Percentiles rank a stretch among this genome's conserved stretches.
Evolutionary conservation across 2,888 invertebrate genomes (phyloP).

Genomic region (Odontomyia ornata): DNA sequence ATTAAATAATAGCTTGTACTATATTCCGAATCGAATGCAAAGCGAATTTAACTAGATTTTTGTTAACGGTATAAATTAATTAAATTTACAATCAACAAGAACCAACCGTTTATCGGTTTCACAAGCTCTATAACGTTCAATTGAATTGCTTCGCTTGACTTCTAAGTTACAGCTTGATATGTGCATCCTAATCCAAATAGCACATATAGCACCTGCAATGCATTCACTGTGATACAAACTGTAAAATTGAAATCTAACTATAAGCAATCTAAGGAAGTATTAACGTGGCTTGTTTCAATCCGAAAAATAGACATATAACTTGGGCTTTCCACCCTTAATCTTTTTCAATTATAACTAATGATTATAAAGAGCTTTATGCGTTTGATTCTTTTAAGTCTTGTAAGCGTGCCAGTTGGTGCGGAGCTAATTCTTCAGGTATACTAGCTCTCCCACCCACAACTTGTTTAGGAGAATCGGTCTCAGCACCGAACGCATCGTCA

Average conservation of each 20-base stretch:
- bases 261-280: too few species aligned
- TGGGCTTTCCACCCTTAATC: background rate
- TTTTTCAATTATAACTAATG: background rate
- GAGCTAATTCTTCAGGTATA: slow-evolving; percentile 88
- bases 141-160: too few species aligned
- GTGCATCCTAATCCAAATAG: too few species aligned
- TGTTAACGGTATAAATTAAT: slow-evolving; percentile 3
- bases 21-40: background rate
- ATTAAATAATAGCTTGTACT: background rate
- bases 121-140: too few species aligned
- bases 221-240: too few species aligned
- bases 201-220: too few species aligned
- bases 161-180: too few species aligned
- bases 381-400: slow-evolving; percentile 91
- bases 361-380: slow-evolving; percentile 69
- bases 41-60: background rate
- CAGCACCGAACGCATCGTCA: slow-evolving; percentile 64
- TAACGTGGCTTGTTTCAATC: too few species aligned
- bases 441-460: slow-evolving; percentile 82
- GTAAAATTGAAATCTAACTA: too few species aligned
- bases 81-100: slow-evolving; percentile 3
- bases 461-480: slow-evolving; percentile 68
- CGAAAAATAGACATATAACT: background rate
- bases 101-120: background rate
- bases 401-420: slow-evolving; percentile 86